These are phyloP conservation scores for Balearica regulorum DNA, from an alignment of 2,797 vertebrate genomes.

Conservation along the genomic window DNA sequence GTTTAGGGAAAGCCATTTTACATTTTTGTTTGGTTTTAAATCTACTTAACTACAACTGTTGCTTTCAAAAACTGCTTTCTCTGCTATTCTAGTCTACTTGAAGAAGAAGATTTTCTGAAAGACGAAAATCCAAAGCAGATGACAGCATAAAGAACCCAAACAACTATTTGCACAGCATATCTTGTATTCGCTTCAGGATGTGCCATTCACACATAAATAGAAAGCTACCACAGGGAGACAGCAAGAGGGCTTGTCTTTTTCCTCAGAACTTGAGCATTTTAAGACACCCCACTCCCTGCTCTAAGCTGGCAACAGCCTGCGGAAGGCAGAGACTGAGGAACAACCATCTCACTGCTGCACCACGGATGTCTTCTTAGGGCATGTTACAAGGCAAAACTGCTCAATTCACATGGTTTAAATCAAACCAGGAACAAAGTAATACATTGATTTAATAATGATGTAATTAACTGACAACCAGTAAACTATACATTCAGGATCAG, in stretches of 20 bases:
- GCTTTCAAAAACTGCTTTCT: not conserved
- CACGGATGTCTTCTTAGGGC: not conserved
- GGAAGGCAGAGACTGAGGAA: not conserved
- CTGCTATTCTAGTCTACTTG: not conserved
- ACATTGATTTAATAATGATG: not conserved
- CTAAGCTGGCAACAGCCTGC: not conserved
- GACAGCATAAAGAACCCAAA: not conserved
- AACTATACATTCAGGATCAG: not conserved
- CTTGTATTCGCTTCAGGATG: not conserved
- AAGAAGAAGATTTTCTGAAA: not conserved
- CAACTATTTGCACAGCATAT: not conserved
- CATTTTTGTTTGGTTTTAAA: not conserved
- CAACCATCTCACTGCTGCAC: not conserved
- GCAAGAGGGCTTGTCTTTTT: not conserved
- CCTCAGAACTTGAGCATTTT: not conserved
- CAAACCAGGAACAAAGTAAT: not conserved
- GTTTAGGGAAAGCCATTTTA: not conserved
- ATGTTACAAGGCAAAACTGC: not conserved
- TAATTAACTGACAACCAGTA: not conserved
- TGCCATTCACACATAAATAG: not conserved
- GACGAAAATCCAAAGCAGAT: not conserved
- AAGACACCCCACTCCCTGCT: not conserved
- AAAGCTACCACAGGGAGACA: not conserved
- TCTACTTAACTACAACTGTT: not conserved
- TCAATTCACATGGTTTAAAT: not conserved